Evolutionary conservation across 2,888 invertebrate genomes (phyloP).

Genomic region (Ariolimax columbianus): DNA sequence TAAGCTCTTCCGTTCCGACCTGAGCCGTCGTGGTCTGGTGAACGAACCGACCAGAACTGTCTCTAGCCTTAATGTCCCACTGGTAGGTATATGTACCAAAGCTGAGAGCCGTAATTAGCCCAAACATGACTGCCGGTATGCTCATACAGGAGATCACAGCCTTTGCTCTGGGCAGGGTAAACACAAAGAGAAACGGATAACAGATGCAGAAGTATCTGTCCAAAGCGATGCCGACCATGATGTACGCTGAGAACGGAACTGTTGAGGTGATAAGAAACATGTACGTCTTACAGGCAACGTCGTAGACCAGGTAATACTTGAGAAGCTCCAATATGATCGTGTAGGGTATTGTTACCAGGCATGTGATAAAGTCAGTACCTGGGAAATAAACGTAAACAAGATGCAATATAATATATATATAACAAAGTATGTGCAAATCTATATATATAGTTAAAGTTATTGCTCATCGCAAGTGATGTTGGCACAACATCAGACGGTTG

Average conservation of each 20-base stretch:
- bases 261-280: constrained; percentile 75
- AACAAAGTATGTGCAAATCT: neutral
- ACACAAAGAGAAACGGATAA: constrained; percentile 72
- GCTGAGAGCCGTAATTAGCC: constrained; percentile 53
- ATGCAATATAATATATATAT: no score
- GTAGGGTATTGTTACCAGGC: constrained; percentile 69
- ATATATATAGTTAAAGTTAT: neutral
- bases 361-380: constrained; percentile 62
- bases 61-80: neutral
- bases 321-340: constrained; percentile 61
- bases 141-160: constrained; percentile 60
- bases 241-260: constrained; percentile 74
- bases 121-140: constrained; percentile 59
- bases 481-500: no score
- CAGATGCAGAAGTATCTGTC: constrained; percentile 76
- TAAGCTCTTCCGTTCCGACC: neutral
- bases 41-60: neutral
- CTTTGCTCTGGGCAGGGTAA: constrained; percentile 66
- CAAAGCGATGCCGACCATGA: constrained; percentile 74
- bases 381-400: constrained; percentile 5
- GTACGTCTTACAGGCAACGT: constrained; percentile 72
- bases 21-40: neutral
- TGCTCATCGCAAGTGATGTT: no score
- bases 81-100: constrained; percentile 47
- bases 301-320: constrained; percentile 63